These are phyloP conservation scores for Agrochola lota DNA, from an alignment of 2,888 invertebrate genomes.

Conservation along the genomic window DNA sequence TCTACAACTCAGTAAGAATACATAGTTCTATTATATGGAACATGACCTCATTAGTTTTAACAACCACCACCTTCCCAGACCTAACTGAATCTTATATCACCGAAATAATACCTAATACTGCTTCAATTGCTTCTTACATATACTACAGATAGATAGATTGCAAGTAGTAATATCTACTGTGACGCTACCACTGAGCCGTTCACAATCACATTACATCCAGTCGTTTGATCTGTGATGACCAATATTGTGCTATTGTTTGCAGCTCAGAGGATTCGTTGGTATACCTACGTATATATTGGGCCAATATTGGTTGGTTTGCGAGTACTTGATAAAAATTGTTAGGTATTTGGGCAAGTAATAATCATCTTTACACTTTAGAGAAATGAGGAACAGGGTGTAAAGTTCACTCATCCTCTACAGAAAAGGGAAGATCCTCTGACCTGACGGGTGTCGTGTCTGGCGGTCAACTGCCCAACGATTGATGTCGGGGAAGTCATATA, in stretches of 20 bases:
- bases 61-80: not conserved
- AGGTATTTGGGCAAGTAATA: not conserved
- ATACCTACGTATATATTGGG: not conserved
- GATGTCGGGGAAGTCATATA: no score
- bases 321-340: not conserved
- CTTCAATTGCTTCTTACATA: constrained; percentile 14
- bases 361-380: not conserved
- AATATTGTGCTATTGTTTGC: constrained; percentile 54
- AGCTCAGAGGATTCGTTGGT: constrained; percentile 36
- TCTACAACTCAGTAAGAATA: not conserved
- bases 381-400: no score
- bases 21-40: not conserved
- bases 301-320: constrained; percentile 7
- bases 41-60: constrained; percentile 17
- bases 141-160: not conserved
- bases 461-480: no score
- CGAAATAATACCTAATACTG: constrained; percentile 4
- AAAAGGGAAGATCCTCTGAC: no score
- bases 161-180: constrained; percentile 44
- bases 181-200: constrained; percentile 41
- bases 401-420: no score
- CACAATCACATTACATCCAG: constrained; percentile 45
- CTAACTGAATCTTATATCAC: not conserved
- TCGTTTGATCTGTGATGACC: constrained; percentile 56
- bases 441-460: no score